Evolutionary conservation across 2,797 vertebrate species (phyloP).

Genomic region (Anolis apletophallus): DNA sequence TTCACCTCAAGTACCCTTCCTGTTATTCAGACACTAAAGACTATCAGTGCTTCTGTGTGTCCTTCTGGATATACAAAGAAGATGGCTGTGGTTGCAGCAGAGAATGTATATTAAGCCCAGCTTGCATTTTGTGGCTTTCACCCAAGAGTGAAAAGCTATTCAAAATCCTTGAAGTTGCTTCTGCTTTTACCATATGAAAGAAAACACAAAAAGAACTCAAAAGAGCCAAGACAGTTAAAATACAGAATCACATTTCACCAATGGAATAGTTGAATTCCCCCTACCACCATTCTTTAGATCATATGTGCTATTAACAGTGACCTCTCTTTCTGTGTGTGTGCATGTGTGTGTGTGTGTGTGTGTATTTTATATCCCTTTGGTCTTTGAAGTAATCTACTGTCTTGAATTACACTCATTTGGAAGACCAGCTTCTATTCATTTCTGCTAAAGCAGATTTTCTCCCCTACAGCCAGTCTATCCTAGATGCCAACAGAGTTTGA

Average conservation of each 20-base stretch:
- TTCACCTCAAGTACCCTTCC: slow-evolving; percentile 32
- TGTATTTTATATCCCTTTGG: slow-evolving; percentile 10
- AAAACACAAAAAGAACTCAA: slow-evolving; percentile 22
- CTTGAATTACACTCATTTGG: slow-evolving; percentile 22
- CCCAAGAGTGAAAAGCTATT: neutral
- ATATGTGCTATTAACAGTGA: neutral
- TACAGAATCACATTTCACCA: slow-evolving; percentile 20
- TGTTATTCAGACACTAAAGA: slow-evolving; percentile 16
- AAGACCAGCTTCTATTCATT: neutral
- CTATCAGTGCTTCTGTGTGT: neutral
- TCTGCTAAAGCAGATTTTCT: slow-evolving; percentile 22
- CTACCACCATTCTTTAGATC: slow-evolving; percentile 1
- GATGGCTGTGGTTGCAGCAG: neutral
- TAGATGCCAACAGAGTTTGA: neutral
- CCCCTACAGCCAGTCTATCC: neutral
- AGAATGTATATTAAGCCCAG: neutral
- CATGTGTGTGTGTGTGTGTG: neutral
- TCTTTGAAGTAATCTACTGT: slow-evolving; percentile 30
- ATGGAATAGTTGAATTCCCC: neutral
- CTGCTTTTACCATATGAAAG: slow-evolving; percentile 9
- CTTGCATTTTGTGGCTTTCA: slow-evolving; percentile 17
- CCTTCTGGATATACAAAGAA: neutral
- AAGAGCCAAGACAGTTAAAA: slow-evolving; percentile 21
- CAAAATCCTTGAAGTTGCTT: neutral
- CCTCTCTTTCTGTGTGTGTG: neutral